These are phyloP conservation scores for Lepidocyrtoides sp. DNA, from an alignment of 2,888 invertebrate species.

Conservation along the genomic window DNA sequence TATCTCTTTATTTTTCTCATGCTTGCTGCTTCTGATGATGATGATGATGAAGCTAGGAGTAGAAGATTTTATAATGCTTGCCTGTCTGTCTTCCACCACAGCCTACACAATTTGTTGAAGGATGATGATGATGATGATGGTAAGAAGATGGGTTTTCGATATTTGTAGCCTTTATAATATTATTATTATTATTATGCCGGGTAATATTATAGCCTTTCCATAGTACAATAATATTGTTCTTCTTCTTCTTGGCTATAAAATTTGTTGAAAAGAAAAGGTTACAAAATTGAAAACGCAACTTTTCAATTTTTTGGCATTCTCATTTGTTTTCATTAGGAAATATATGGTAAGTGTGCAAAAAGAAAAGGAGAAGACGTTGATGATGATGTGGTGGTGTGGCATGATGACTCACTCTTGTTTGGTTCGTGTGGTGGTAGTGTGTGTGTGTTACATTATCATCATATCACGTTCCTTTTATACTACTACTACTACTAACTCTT, in stretches of 20 bases:
- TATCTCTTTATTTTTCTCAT: neutral
- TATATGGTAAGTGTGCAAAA: neutral
- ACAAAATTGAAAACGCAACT: slow-evolving; percentile 61
- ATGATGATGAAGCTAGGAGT: neutral
- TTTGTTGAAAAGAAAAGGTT: slow-evolving; percentile 16
- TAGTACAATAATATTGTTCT: neutral
- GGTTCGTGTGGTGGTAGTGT: neutral
- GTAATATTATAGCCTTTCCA: too few relatives aligned
- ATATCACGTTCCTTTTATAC: neutral
- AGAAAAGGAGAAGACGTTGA: neutral
- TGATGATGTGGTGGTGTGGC: neutral
- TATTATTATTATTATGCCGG: too few relatives aligned
- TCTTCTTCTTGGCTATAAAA: slow-evolving; percentile 4
- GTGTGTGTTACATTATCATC: neutral
- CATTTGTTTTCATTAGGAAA: slow-evolving; percentile 60
- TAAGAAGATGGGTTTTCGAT: neutral
- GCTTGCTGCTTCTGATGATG: neutral
- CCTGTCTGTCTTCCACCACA: neutral
- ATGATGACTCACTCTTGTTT: slow-evolving; percentile 59
- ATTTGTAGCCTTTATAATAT: neutral
- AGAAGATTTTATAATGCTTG: slow-evolving; percentile 6
- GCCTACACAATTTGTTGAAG: slow-evolving; percentile 40
- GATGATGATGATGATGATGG: slow-evolving; percentile 40
- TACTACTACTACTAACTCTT: neutral
- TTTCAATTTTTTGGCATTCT: slow-evolving; percentile 59